Conservation (phyloP, 2,797 vertebrate genomes). For the Pitangus sulphuratus region DNA sequence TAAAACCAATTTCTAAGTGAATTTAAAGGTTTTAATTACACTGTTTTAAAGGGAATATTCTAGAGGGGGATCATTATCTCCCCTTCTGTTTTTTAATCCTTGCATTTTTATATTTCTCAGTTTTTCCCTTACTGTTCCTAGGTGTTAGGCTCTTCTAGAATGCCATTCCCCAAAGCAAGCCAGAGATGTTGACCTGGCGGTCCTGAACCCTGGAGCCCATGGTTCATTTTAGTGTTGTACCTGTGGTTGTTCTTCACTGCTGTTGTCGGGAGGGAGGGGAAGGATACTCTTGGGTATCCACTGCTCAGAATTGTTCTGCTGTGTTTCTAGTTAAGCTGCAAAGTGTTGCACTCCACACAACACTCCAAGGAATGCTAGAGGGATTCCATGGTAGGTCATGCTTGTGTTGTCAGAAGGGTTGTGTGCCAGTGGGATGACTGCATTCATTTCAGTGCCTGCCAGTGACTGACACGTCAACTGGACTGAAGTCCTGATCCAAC, state of each 20-base stretch:
- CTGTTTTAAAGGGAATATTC: conserved; percentile 33
- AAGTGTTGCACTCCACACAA: background rate
- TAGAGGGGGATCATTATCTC: background rate
- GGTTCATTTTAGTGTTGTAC: background rate
- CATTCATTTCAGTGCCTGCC: conserved; percentile 43
- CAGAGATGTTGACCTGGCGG: background rate
- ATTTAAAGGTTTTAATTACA: conserved; percentile 36
- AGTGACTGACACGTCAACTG: background rate
- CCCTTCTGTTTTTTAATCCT: conserved; percentile 47
- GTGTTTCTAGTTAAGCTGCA: background rate
- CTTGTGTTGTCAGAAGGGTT: background rate
- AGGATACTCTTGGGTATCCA: background rate
- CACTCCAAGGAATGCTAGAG: background rate
- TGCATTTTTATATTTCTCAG: background rate
- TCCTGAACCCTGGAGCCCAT: background rate
- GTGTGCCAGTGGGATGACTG: background rate
- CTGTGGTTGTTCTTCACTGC: background rate
- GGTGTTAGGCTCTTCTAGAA: background rate
- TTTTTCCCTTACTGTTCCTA: background rate
- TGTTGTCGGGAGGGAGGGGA: background rate
- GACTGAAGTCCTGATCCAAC: background rate
- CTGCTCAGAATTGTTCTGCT: background rate
- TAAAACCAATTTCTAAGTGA: conserved; percentile 47
- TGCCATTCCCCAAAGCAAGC: background rate
- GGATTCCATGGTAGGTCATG: background rate